Percentiles rank a stretch among this genome's conserved stretches.
Evolutionary conservation across 2,888 invertebrate species (phyloP).

Genomic region (Megaustenia siamemsis): DNA sequence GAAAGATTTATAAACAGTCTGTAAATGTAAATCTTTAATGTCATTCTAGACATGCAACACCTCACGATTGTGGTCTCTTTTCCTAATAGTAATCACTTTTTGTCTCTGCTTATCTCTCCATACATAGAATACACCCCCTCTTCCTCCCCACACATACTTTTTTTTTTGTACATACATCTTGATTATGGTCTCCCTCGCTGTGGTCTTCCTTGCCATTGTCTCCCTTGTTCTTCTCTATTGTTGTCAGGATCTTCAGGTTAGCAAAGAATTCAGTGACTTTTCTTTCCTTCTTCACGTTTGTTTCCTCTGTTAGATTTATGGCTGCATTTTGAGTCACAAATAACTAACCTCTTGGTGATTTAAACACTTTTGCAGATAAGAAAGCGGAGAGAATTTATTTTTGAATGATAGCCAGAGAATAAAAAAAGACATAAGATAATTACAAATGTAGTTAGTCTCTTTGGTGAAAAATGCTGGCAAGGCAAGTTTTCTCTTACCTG

Average conservation of each 20-base stretch:
- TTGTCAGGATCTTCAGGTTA: slow-evolving; percentile 2
- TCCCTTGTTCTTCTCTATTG: no score
- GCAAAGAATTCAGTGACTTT: background rate
- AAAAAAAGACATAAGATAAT: background rate
- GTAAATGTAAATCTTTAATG: no score
- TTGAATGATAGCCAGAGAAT: background rate
- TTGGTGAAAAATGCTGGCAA: background rate
- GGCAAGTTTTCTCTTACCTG: background rate
- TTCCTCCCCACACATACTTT: background rate
- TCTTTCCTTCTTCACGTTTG: slow-evolving; percentile 21
- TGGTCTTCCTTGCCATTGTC: background rate
- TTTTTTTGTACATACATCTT: background rate
- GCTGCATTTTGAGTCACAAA: slow-evolving; percentile 41
- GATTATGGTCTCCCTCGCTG: background rate
- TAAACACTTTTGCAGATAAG: background rate
- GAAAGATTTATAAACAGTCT: background rate
- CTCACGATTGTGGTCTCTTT: background rate
- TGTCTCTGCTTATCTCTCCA: background rate
- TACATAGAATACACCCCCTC: background rate
- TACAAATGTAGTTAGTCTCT: background rate
- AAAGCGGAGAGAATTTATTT: background rate
- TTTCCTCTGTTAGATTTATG: slow-evolving; percentile 19
- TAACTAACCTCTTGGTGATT: slow-evolving; percentile 32
- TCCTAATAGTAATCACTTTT: background rate
- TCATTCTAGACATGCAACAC: background rate